Percentiles rank a stretch among this genome's conserved stretches.
These are phyloP conservation scores for Charanyca ferruginea DNA, from an alignment of 2,888 invertebrate species.

Conservation along the genomic window DNA sequence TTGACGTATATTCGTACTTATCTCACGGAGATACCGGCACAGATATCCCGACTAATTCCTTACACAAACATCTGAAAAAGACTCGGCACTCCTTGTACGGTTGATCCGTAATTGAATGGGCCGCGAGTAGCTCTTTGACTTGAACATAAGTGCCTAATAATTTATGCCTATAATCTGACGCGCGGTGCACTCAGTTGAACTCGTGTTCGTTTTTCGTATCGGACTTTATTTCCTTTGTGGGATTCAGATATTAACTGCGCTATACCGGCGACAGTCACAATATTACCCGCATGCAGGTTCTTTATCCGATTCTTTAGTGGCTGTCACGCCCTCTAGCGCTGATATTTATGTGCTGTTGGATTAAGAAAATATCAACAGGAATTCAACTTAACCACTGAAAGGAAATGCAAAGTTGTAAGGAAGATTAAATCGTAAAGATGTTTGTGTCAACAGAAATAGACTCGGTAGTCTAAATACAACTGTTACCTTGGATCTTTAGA, in stretches of 20 bases:
- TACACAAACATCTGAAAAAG: constrained; percentile 90
- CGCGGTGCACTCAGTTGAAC: constrained; percentile 76
- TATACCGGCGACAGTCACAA: constrained; percentile 86
- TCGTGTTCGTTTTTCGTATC: constrained; percentile 85
- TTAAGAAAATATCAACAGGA: constrained; percentile 75
- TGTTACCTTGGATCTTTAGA: constrained; percentile 76
- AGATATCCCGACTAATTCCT: constrained; percentile 90
- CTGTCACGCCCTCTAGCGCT: constrained; percentile 73
- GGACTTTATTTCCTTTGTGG: constrained; percentile 82
- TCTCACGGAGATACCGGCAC: constrained; percentile 90
- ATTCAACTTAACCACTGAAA: constrained; percentile 67
- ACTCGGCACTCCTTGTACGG: constrained; percentile 89
- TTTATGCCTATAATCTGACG: constrained; percentile 91
- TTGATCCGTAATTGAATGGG: constrained; percentile 88
- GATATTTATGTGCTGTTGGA: constrained; percentile 76
- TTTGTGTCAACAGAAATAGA: constrained; percentile 78
- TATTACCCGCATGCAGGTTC: constrained; percentile 80
- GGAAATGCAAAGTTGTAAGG: constrained; percentile 71
- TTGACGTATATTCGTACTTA: constrained; percentile 91
- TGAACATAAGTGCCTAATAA: constrained; percentile 90
- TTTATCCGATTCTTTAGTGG: constrained; percentile 80
- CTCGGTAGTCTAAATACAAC: constrained; percentile 75
- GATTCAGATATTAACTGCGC: constrained; percentile 85
- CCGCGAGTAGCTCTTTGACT: constrained; percentile 84
- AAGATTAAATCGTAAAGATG: constrained; percentile 76